Evolutionary conservation across 2,113 vertebrate genomes (phyloP), one percentile per base, ranked within the genome.

Genomic region (Delphinus delphis): DNA sequence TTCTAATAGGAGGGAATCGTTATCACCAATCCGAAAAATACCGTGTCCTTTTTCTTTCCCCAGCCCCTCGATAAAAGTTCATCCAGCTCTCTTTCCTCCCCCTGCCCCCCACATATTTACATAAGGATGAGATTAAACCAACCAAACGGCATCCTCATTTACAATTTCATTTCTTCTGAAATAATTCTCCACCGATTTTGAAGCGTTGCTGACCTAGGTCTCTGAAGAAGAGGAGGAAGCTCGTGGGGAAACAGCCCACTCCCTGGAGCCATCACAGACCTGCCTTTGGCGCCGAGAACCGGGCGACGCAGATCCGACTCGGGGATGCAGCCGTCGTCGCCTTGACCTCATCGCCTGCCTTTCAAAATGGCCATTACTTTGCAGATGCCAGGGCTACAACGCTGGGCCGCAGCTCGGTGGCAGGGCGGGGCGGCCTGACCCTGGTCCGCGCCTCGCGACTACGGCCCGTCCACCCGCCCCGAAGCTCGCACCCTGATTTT

Each of bases 401-500:
- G 11, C 11, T 0, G 13, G 6, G 60, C 26, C 5, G 9, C 9
- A 7, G 38, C 25, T 63, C 5, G 0, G 13, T 4, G 33, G 21
- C 47, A 2, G 5, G 8, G 21, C 28, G 15, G 1, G 31, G 47
- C 2, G 6, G 33, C 68, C 76, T 28, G 55, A 17, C 36, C 53
- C 53, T 14, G 44, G 13, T 20, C 58, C 0, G 18, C 3, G 21
- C 13, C 15, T n/a, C 21, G 8, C 1, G 12, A 36, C 60, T 8
- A 3, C 0, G 2, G 47, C 76, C 92, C 91, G 98, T 97, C 1
- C 5, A 18, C 4, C 31, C 12, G 1, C 33, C 76, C 89, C 96
- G 97, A 91, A 96, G 93, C 91, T 95, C 98, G 98, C 98, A 84
- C 98, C 84, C 98, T 98, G 99, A 99, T 99, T 99, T 99, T 99